Evolutionary conservation across 2,888 invertebrate genomes (phyloP).

Genomic region (Hyposoter didymator): DNA sequence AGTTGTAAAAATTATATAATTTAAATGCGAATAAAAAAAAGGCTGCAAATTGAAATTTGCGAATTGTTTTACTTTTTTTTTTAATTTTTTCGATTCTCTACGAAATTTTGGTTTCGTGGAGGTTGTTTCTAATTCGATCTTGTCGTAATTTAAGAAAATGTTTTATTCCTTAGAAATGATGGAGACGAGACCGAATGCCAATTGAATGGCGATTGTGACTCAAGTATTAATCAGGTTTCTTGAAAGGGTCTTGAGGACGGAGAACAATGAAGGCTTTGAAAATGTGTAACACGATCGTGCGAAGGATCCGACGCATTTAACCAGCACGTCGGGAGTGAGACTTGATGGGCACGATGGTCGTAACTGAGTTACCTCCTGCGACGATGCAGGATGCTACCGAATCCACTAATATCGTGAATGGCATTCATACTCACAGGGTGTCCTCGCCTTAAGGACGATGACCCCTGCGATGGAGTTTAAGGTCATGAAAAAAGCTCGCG

Average conservation of each 20-base stretch:
- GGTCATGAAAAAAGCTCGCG: not conserved
- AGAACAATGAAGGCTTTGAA: conserved; percentile 24
- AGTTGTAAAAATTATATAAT: no score
- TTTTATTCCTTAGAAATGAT: not conserved
- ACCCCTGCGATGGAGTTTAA: no score
- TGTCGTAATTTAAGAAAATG: not conserved
- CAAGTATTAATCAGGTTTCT: not conserved
- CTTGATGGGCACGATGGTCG: conserved; percentile 44
- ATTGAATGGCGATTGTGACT: not conserved
- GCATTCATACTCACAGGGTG: not conserved
- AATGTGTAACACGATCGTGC: conserved; percentile 35
- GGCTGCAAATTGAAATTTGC: no score
- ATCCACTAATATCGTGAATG: not conserved
- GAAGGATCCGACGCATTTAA: conserved; percentile 33
- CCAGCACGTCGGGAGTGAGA: conserved; percentile 11
- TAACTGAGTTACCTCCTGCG: conserved; percentile 56
- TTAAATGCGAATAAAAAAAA: no score
- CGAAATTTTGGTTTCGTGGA: not conserved
- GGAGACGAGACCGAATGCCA: not conserved
- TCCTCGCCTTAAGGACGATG: not conserved
- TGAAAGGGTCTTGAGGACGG: not conserved
- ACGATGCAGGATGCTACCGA: conserved; percentile 50
- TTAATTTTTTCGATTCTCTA: not conserved
- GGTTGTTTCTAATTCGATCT: not conserved
- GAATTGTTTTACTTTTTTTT: not conserved